These are phyloP conservation scores for Luffia ferchaultella DNA, from an alignment of 2,888 invertebrate genomes.

Conservation along the genomic window DNA sequence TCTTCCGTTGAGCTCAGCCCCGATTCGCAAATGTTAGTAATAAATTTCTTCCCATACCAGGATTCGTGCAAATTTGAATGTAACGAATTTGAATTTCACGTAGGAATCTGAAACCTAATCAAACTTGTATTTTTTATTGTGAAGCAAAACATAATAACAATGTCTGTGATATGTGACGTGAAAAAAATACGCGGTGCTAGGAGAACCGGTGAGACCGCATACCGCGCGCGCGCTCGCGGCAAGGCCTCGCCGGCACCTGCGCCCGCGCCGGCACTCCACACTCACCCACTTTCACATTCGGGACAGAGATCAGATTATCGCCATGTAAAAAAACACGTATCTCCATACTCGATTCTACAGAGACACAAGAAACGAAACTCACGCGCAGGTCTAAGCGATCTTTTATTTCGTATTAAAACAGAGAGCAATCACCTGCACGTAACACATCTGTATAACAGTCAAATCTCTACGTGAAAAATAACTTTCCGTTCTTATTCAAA, in stretches of 20 bases:
- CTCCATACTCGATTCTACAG: background rate
- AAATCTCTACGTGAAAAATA: no score
- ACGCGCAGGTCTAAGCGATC: background rate
- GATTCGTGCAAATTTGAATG: no score
- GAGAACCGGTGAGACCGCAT: conserved; percentile 65
- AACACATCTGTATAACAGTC: no score
- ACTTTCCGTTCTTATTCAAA: no score
- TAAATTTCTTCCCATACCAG: no score
- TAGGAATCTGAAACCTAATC: conserved; percentile 26
- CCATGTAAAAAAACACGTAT: background rate
- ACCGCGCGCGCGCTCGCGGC: conserved; percentile 55
- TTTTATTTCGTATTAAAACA: no score
- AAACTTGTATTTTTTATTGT: conserved; percentile 43
- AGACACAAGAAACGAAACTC: background rate
- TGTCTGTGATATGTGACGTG: conserved; percentile 57
- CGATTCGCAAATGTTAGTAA: no score
- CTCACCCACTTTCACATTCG: conserved; percentile 41
- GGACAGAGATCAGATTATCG: conserved; percentile 15
- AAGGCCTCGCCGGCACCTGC: conserved; percentile 47
- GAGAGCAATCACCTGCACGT: no score
- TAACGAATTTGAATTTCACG: conserved; percentile 23
- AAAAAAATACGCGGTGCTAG: conserved; percentile 61
- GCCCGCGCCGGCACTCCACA: conserved; percentile 20
- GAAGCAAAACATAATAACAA: conserved; percentile 59
- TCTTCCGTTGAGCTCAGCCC: no score